Evolutionary conservation across 2,888 invertebrate genomes (phyloP), one percentile per base, ranked within the genome.

Genomic region (Electrophaes corylata): DNA sequence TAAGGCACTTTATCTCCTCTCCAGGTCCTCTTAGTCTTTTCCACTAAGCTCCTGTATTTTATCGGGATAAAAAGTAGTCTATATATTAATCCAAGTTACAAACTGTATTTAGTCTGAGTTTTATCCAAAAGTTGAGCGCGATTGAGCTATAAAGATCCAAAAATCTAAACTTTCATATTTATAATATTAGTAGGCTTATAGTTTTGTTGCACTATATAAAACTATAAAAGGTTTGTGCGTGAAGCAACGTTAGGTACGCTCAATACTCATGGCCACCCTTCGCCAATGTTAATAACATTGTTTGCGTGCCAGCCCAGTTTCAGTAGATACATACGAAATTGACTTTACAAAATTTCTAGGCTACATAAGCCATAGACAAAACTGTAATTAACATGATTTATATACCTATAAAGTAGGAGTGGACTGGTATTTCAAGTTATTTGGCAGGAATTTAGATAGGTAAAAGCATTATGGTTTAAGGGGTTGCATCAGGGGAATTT

Each of bases 331-430:
- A 56, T 46, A 54, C 59, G 16, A 58, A 58, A 55, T 57, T 56
- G 54, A 46, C 50, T 51, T 50, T 29, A 58, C 45, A 50, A 57
- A 65, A 56, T 57, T 55, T 55, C 23, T 26, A 37, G 51, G 20
- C 49, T 44, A 48, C n/a, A 48, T 37, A 37, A 29, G 29, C 19
- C 23, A 19, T 19, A 40, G 33, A 33, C 45, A 45, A 29, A 48
- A 37, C 37, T 29, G 55, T 37, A 37, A 41, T 50, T 41, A 31
- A 41, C 11, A 19, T 33, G 29, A 8, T 29, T n/a, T 14, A 8
- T 31, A 11, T 31, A 31, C 11, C 16, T 35, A 18, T 26, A 29
- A 10, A 26, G 26, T 5, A 4, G 26, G 3, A 18, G 37, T 12
- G 19, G 5, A 40, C 1, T 45, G 29, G 49, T n/a, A 48, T 48